phyloP scores from a whole-genome alignment of 2,888 invertebrate species.

The Tetanocera ferruginea region DNA sequence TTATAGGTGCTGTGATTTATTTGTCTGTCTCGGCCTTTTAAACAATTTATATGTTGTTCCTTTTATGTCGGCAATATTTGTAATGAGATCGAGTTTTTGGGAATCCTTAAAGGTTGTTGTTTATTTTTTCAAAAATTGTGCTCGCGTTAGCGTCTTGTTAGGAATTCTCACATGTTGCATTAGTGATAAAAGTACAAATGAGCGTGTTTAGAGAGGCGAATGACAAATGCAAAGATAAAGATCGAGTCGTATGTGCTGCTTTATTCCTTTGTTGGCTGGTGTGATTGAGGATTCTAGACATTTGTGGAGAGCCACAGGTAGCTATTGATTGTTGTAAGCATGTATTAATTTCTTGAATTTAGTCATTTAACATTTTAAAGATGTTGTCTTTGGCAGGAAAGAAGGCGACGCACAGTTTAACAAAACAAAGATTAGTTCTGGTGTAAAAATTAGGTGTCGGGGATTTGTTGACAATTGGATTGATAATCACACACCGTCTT shows the following conservation, averaged over 20 bases:
- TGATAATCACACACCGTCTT: too few relatives aligned
- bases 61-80: conserved; percentile 31
- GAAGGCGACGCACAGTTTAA: not conserved
- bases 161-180: conserved; percentile 23
- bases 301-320: too few relatives aligned
- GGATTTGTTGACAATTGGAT: too few relatives aligned
- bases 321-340: not conserved
- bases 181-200: conserved; percentile 36
- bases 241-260: not conserved
- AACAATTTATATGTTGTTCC: conserved; percentile 21
- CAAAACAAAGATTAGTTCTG: too few relatives aligned
- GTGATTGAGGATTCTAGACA: too few relatives aligned
- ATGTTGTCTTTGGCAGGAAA: not conserved
- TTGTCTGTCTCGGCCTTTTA: conserved; percentile 55
- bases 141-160: conserved; percentile 27
- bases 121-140: not conserved
- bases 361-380: not conserved
- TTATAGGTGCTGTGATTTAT: conserved; percentile 66
- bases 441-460: too few relatives aligned
- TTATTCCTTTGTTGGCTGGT: too few relatives aligned
- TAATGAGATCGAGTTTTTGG: not conserved
- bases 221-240: not conserved
- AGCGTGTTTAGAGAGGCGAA: not conserved
- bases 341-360: conserved; percentile 23
- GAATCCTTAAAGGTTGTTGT: not conserved